Evolutionary conservation across 2,888 invertebrate genomes (phyloP), one percentile per base, ranked within the genome.

Genomic region (Hemicrepidius hirtus): DNA sequence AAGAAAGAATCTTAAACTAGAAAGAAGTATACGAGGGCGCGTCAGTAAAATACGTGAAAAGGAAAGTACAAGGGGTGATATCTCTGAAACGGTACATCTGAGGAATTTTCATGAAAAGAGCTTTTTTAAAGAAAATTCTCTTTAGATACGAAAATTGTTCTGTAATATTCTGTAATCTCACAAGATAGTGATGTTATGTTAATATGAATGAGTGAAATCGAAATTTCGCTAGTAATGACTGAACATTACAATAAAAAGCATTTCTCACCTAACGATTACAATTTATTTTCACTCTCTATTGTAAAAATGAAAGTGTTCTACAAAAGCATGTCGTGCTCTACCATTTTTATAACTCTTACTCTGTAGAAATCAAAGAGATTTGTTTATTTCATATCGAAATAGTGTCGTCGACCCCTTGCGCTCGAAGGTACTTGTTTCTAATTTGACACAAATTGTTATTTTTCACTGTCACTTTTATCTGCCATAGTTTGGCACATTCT

Each of bases 381-480:
- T 71, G 74, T 74, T 69, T 70, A 70, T 73, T 68, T 68, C 53
- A 64, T 60, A 74, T 62, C 50, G 67, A 71, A 75, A 66, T 50
- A 59, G 71, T 76, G 77, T 77, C 77, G 76, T 67, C 72, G 76
- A 77, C 76, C 77, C 71, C 72, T 65, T 41, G 59, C 49, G 59
- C 44, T 71, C 70, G 76, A 75, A 77, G 76, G 77, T 76, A 69
- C 71, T 73, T 75, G 73, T 75, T 77, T 76, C 76, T 75, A 76
- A 76, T 77, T 76, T 71, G 75, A 74, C 74, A 74, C 70, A 69
- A 73, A 73, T 73, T 70, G 63, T 71, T 75, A 74, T 76, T 75
- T 79, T 78, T 79, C 79, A 77, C 79, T 79, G 79, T 77, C 78
- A 77, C 76, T 79, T 77, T 75, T 76, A 74, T 76, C 74, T 73